Percentiles rank a stretch among this genome's conserved stretches.
Evolutionary conservation across 2,888 invertebrate genomes (phyloP).

Genomic region (Thera obeliscata): DNA sequence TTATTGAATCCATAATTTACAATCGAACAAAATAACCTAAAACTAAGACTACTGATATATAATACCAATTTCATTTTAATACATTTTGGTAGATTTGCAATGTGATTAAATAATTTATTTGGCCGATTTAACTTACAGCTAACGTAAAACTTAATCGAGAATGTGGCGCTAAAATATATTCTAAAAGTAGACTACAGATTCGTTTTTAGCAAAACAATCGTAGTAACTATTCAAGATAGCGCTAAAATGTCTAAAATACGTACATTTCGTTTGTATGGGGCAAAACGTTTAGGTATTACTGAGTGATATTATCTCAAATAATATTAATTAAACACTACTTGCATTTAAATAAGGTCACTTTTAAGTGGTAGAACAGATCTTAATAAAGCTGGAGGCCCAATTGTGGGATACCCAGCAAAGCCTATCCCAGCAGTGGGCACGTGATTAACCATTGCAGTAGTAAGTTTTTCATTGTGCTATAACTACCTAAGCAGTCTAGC

Average conservation of each 20-base stretch:
- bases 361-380: background rate
- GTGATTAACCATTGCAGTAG: background rate
- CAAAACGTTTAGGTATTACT: background rate
- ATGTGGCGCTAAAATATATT: constrained; percentile 20
- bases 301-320: constrained; percentile 6
- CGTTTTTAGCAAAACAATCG: constrained; percentile 26
- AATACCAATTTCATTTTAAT: constrained; percentile 55
- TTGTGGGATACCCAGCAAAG: too few relatives aligned
- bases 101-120: constrained; percentile 58
- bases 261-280: background rate
- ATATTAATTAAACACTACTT: background rate
- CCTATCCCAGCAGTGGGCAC: background rate
- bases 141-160: constrained; percentile 38
- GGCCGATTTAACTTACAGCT: constrained; percentile 60
- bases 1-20: constrained; percentile 12
- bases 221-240: constrained; percentile 11
- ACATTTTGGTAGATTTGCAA: constrained; percentile 60
- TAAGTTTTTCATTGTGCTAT: background rate
- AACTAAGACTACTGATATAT: constrained; percentile 46
- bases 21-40: constrained; percentile 38
- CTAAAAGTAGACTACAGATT: constrained; percentile 17
- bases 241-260: background rate
- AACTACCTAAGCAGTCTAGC: background rate
- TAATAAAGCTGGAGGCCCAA: background rate
- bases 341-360: constrained; percentile 8